Base-by-base conservation (phyloP, 2,888 invertebrate genomes). In the Mechanitis messenoides region DNA sequence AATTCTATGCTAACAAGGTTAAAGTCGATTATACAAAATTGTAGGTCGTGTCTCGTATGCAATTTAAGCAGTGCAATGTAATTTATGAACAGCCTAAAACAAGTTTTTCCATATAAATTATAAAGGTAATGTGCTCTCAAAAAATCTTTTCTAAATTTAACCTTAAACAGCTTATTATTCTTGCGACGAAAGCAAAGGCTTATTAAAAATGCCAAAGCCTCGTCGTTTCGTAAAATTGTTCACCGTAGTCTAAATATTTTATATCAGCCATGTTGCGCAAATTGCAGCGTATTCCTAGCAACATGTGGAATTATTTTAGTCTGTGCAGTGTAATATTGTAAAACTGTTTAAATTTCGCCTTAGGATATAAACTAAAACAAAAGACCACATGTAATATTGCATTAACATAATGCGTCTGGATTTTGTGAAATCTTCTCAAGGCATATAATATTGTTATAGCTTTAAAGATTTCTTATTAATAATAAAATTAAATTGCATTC, bases 351-450 rank as follows among this genome's bases (percentile, higher is more conserved):
- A 62, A 56, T 62, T 56, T 69, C 69, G 64, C 61, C 60, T 67
- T 46, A 68, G 68, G 69, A 70, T 70, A 71, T 70, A 74, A 75
- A 76, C 31, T 75, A 69, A 73, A 68, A 72, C 66, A 65, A 68
- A 68, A 69, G 68, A 68, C 66, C 69, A 69, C 72, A 72, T 69
- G 71, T 71, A 72, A 64, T 69, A 61, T 63, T 71, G 72, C 74
- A n/a, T n/a, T n/a, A n/a, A n/a, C n/a, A n/a, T 74, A 76, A 74
- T 69, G 69, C 68, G 71, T 58, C 62, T 45, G 68, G 71, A 67
- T 73, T 73, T 74, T 71, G 70, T 69, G 69, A 60, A 60, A 54
- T 55, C 58, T 56, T 59, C 59, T 59, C 56, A 56, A 54, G 42
- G 9, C 56, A 42, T 58, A 47, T 47, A n/a, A 47, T 20, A 61